Evolutionary conservation across 2,888 invertebrate species (phyloP), one percentile per base, ranked within the genome.

Genomic region (Eutolmus rufibarbis): DNA sequence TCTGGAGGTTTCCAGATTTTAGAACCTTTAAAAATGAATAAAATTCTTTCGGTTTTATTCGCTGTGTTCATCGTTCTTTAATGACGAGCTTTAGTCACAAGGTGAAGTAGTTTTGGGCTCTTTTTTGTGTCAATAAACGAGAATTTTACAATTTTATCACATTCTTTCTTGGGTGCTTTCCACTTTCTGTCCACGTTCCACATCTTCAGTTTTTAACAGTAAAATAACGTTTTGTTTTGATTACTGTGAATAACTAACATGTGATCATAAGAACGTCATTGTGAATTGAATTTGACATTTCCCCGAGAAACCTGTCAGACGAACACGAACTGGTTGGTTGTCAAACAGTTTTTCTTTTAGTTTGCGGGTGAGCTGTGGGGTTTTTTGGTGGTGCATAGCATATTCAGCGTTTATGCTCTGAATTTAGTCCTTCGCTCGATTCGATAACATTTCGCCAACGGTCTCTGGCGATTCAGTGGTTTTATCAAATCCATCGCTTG

Each of bases 301-400:
- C 19, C 5, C 12, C 1, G 7, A 23, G 28, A 66, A 66, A 28
- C 12, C 19, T 76, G 76, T 31, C 76, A 76, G 16, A 3, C 37
- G 76, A 16, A 16, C 16, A 8, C 37, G 76, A 31, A 16, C 16
- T 76, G 76, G 82, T 66, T 66, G 82, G 43, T 66, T 66, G 82
- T 84, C 82, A 66, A 84, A 84, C 82, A 84, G 66, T 84, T 84
- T 84, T 84, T 84, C 66, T 84, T 84, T 51, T 40, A 66, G 66
- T 84, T 84, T 84, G 82, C 82, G 82, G 82, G 82, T 40, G 66
- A 37, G 12, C 66, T 66, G 82, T 84, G n/a, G 82, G 37, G 82
- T 66, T 40, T 84, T 66, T 84, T 46, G 57, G 82, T 66, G 28
- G 56, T 34, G 66, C 40, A 43, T 37, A 8, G 82, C 66, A 66